Evolutionary conservation across 1,140 invertebrate species (phyloP).

Genomic region (Heliconius eleuchia): DNA sequence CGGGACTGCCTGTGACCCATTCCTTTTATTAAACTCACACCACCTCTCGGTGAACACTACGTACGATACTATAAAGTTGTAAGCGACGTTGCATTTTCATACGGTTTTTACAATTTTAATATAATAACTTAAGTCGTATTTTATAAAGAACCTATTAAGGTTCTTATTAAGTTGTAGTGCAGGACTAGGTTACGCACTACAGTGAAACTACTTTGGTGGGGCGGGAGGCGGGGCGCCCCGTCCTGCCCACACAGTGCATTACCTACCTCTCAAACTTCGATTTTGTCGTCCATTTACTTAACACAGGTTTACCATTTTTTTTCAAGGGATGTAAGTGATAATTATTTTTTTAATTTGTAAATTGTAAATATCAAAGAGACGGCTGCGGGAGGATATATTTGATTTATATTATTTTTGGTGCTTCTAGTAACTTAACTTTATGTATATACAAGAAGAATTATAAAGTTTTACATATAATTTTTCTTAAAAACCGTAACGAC

Average conservation of each 20-base stretch:
- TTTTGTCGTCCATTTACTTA: background rate
- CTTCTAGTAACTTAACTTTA: too few relatives aligned
- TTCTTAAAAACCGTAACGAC: too few relatives aligned
- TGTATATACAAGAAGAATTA: too few relatives aligned
- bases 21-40: background rate
- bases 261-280: background rate
- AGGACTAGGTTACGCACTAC: background rate
- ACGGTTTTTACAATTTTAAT: background rate
- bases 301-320: background rate
- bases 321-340: background rate
- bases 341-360: background rate
- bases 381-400: too few relatives aligned
- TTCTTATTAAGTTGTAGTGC: background rate
- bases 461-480: too few relatives aligned
- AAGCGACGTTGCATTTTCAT: background rate
- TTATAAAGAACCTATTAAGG: background rate
- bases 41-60: background rate
- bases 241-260: background rate
- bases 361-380: background rate
- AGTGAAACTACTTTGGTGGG: conserved; percentile 2
- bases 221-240: conserved; percentile 16
- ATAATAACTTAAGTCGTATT: background rate
- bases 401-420: too few relatives aligned
- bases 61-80: background rate
- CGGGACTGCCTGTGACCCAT: background rate